Conservation (phyloP, 23 tunicate genomes). For the Corella eumyota region DNA sequence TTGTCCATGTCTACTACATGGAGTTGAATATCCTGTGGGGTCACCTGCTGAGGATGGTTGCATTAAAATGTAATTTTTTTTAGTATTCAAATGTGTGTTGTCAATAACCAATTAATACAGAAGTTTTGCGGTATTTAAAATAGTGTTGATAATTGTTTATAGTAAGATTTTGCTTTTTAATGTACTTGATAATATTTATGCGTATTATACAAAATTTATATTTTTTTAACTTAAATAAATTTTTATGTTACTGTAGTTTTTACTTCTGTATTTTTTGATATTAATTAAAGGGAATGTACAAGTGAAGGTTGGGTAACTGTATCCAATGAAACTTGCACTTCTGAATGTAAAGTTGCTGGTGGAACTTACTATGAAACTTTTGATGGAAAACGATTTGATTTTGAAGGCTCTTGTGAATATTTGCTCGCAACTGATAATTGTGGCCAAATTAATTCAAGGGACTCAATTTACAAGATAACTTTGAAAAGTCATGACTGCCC, state of each 20-base stretch:
- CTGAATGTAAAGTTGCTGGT: constrained; percentile 16
- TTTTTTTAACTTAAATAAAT: neutral
- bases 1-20: constrained; percentile 30
- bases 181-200: neutral
- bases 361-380: constrained; percentile 13
- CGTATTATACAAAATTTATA: neutral
- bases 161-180: neutral
- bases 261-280: no score
- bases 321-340: constrained; percentile 7
- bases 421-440: constrained; percentile 19
- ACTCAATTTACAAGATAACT: constrained; percentile 1
- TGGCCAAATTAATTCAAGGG: neutral
- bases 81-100: neutral
- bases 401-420: constrained; percentile 39
- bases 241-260: neutral
- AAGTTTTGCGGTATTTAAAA: no score
- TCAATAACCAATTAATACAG: no score
- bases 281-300: constrained; percentile 5
- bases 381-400: constrained; percentile 25
- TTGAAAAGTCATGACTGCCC: constrained; percentile 22
- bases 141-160: neutral
- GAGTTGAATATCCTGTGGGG: neutral
- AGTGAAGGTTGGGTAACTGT: neutral
- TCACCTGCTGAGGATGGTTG: neutral
- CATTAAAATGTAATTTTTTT: neutral